These are phyloP conservation scores for Elysia crispata DNA, from an alignment of 2,888 invertebrate genomes.

Conservation along the genomic window DNA sequence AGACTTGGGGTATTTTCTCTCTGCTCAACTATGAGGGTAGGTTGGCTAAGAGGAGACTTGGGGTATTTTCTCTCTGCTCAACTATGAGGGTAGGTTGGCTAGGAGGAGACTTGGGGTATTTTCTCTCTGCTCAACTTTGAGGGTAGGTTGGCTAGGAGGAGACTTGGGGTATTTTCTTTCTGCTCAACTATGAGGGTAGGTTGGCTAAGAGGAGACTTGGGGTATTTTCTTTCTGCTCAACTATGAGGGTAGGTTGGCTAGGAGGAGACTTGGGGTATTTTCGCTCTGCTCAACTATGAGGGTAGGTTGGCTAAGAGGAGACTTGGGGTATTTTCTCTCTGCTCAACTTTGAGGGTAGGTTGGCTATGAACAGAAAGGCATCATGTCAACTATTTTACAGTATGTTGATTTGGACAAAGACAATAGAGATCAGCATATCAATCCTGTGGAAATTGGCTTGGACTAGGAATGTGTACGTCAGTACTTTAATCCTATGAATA, in stretches of 20 bases:
- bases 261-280: not conserved
- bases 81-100: slow-evolving; percentile 14
- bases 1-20: slow-evolving; percentile 11
- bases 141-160: not conserved
- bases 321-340: slow-evolving; percentile 15
- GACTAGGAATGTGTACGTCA: too few species aligned
- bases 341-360: slow-evolving; percentile 22
- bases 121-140: slow-evolving; percentile 18
- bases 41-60: not conserved
- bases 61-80: slow-evolving; percentile 20
- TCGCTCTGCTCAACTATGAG: slow-evolving; percentile 13
- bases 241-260: slow-evolving; percentile 12
- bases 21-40: slow-evolving; percentile 17
- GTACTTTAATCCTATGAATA: too few species aligned
- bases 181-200: slow-evolving; percentile 18
- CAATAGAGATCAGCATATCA: too few species aligned
- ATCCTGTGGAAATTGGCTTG: too few species aligned
- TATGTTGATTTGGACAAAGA: too few species aligned
- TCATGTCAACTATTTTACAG: too few species aligned
- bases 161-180: slow-evolving; percentile 12
- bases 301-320: slow-evolving; percentile 32
- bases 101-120: not conserved
- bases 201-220: not conserved
- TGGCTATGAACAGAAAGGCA: too few species aligned
- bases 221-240: slow-evolving; percentile 20